Evolutionary conservation across 2,888 invertebrate genomes (phyloP), one percentile per base, ranked within the genome.

Genomic region (Cordylochernes scorpioides): DNA sequence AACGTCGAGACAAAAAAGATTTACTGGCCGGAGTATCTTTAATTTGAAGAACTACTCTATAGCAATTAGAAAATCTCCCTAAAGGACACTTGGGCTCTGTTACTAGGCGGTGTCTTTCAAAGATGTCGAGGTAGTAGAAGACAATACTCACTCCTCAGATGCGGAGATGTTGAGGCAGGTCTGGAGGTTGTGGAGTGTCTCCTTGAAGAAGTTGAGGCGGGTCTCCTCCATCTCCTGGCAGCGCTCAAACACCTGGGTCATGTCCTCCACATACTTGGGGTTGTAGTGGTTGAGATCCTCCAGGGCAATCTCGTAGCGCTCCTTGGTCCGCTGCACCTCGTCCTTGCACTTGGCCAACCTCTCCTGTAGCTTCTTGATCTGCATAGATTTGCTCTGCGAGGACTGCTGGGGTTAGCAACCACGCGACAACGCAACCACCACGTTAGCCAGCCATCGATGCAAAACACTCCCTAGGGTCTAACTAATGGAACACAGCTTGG

Each of bases 181-280:
- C 54, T 94, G 94, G 51, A 91, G 71, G 47, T 72, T 73, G 53
- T 82, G 86, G 39, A 97, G 65, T 41, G 80, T 74, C 38, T 84
- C 75, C 55, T 94, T 91, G 61, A 97, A 84, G 63, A 94, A 97
- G 44, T 71, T 70, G 44, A 97, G 65, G 51, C 97, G 61, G 49
- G 78, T 75, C 39, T 78, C 72, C 57, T 99, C 97, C 68, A 86
- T 78, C 51, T 80, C 74, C 61, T 99, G 94, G 59, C 94, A 91
- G 57, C 80, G 75, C 46, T 80, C 78, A 57, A 80, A 82, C 30
- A 91, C 91, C 34, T 71, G 72, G 24, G 72, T 75, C 88, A 97
- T 91, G 52, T 94, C 94, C 55, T 88, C 91, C 63, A 94, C 82
- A 52, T 94, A 91, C 49, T 86, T 84, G 8, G 91, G 78, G 61